Evolutionary conservation across 1,140 invertebrate species (phyloP), one percentile per base, ranked within the genome.

Genomic region (Augochlora pura): DNA sequence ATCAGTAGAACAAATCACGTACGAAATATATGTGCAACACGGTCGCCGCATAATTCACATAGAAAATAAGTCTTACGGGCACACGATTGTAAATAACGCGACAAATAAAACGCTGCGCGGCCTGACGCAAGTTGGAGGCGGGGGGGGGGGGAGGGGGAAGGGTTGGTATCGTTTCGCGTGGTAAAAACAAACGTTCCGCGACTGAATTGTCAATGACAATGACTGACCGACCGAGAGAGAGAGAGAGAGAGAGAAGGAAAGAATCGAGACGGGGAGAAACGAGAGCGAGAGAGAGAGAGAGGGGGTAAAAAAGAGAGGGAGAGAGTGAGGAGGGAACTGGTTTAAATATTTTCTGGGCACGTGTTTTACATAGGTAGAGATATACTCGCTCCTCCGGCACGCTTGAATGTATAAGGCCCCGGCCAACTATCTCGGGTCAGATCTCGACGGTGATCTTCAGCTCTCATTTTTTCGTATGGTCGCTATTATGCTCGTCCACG

Each of bases 271-370:
- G 49, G 46, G 63, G n/a, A 21, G 21, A 23, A 63, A 68, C 25
- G 74, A 80, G 69, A 69, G 75, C 60, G 60, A 42, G 54, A 57
- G 46, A 63, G 18, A 63, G 18, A 21, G 21, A 27, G 67, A 68
- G 49, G 77, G 42, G 1, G 32, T 1, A 32, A 46, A 2, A 46
- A 2, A 12, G 42, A 12, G 42, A 63, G 60, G 27, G 54, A 54
- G 52, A 66, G n/a, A 27, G 23, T 27, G 66, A 71, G 54, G 77
- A 80, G 73, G 75, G 80, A 89, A 89, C 88, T 89, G 88, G 87
- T 90, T 90, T 84, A 88, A 90, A 90, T 88, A 88, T 86, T 88
- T 89, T 88, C 85, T 85, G 80, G 85, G 88, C 86, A 90, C 88
- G 86, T 90, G 88, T 90, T 90, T 82, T 87, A 89, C 87, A 89